A percentile compares a stretch with the other conserved stretches of the same genome.
phyloP scores from a whole-genome alignment of 2,797 vertebrate species.

The Prunella strophiata region DNA sequence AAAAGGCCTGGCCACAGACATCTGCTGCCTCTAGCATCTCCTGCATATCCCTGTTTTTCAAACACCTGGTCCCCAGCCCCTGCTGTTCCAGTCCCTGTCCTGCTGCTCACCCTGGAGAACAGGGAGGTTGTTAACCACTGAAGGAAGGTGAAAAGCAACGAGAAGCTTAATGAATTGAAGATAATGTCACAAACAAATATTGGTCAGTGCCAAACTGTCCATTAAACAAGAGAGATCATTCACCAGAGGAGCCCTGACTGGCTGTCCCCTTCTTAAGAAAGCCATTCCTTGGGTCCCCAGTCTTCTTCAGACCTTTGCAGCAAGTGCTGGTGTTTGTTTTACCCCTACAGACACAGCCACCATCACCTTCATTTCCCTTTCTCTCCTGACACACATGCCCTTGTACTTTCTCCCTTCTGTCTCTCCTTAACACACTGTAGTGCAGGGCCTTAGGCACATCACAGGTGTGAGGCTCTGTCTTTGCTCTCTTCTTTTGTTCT shows the following conservation, averaged over 20 bases:
- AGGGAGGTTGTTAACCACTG: slow-evolving; percentile 27
- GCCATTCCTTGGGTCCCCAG: background rate
- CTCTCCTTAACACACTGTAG: background rate
- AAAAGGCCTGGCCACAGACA: slow-evolving; percentile 80
- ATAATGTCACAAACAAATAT: slow-evolving; percentile 28
- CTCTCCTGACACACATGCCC: background rate
- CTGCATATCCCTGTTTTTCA: slow-evolving; percentile 77
- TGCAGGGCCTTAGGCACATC: background rate
- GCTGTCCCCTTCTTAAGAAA: background rate
- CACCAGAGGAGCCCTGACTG: background rate
- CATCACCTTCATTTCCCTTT: background rate
- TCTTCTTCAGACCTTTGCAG: rapidly evolving
- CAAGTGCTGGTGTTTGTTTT: background rate
- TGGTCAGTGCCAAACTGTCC: background rate
- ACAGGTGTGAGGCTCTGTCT: background rate
- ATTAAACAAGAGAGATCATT: background rate
- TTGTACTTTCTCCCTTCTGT: background rate
- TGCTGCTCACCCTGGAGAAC: background rate
- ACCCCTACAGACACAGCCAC: background rate
- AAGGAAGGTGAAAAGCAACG: background rate
- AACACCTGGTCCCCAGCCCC: slow-evolving; percentile 48
- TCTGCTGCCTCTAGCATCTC: slow-evolving; percentile 81
- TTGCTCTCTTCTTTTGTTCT: background rate
- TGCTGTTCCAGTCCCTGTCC: background rate
- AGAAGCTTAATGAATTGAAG: slow-evolving; percentile 12